A percentile compares a stretch with the other conserved stretches of the same genome.
These are phyloP conservation scores for Aricia artaxerxes DNA, from an alignment of 2,888 invertebrate genomes.

Conservation along the genomic window DNA sequence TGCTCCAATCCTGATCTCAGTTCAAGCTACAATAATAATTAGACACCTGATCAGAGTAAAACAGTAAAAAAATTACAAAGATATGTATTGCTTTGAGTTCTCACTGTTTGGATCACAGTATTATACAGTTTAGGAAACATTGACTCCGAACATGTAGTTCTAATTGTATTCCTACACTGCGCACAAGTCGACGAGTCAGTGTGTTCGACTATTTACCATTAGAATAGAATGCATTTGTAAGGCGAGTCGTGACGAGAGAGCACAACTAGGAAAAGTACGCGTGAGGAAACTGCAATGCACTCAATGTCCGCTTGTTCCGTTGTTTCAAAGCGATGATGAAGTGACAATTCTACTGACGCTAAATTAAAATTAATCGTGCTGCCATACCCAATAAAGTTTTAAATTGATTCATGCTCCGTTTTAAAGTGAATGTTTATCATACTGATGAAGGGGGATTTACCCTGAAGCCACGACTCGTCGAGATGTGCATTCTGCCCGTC, in stretches of 20 bases:
- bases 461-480: too few relatives aligned
- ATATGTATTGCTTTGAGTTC: too few relatives aligned
- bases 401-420: too few relatives aligned
- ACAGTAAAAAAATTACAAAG: too few relatives aligned
- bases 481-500: too few relatives aligned
- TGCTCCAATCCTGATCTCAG: too few relatives aligned
- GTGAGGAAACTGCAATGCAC: background rate
- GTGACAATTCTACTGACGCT: background rate
- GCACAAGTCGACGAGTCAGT: background rate
- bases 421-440: too few relatives aligned
- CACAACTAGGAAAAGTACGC: background rate
- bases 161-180: background rate
- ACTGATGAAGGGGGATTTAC: too few relatives aligned
- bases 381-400: too few relatives aligned
- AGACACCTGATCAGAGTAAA: too few relatives aligned
- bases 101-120: too few relatives aligned
- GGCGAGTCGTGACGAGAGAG: background rate
- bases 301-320: background rate
- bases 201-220: slow-evolving; percentile 9
- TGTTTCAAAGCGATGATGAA: background rate
- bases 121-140: background rate
- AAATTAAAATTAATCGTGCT: background rate
- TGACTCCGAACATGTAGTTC: background rate
- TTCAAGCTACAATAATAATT: too few relatives aligned
- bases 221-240: slow-evolving; percentile 12